These are phyloP conservation scores for human DNA, from an alignment of 2,113 vertebrate genomes.

Conservation along the genomic window GRCh38 chr14:47801501-47802000, in stretches of 20 bases:
- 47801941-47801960: slow-evolving; percentile 86
- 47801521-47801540: neutral
- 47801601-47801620: neutral
- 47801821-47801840: neutral
- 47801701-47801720: neutral
- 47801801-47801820: neutral
- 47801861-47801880: neutral
- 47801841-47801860: neutral
- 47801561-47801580: neutral
- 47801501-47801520: neutral
- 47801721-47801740: neutral
- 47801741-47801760: neutral
- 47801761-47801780: neutral
- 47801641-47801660: neutral
- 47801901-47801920: neutral
- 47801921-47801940: neutral
- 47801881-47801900: neutral
- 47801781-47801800: neutral
- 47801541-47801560: neutral
- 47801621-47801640: neutral
- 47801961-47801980: slow-evolving; percentile 94
- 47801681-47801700: neutral
- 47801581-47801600: neutral
- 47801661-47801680: neutral
- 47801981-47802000: slow-evolving; percentile 96